Evolutionary conservation across 2,797 vertebrate species (phyloP).

Genomic region (Balearica regulorum): DNA sequence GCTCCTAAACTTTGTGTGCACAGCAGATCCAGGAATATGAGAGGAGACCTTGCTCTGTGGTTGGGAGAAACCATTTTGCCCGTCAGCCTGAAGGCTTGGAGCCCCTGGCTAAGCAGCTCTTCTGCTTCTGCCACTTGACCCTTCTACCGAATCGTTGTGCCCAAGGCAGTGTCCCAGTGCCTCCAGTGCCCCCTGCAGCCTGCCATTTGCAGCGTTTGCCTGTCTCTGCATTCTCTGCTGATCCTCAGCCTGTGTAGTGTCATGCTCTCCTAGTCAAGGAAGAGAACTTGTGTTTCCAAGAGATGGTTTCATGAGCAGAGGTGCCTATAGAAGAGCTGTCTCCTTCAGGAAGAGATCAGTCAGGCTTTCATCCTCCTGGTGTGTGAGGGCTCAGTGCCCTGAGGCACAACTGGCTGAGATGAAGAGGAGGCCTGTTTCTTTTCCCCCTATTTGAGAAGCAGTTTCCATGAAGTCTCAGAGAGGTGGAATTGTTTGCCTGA

Average conservation of each 20-base stretch:
- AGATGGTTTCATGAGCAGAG: background rate
- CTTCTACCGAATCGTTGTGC: background rate
- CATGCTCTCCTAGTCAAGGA: background rate
- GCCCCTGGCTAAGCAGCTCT: background rate
- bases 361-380: background rate
- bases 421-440: background rate
- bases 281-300: background rate
- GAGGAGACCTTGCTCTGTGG: background rate
- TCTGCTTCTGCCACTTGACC: background rate
- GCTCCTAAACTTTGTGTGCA: too few species aligned
- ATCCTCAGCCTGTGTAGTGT: rapidly evolving
- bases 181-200: background rate
- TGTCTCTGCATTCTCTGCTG: background rate
- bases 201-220: rapidly evolving
- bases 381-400: background rate
- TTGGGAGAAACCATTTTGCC: background rate
- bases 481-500: background rate
- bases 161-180: background rate
- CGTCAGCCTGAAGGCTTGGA: background rate
- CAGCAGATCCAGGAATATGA: rapidly evolving
- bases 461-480: background rate
- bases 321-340: background rate
- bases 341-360: background rate
- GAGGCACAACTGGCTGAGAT: background rate
- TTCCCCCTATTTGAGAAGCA: background rate